Evolutionary conservation across 2,888 invertebrate species (phyloP), one percentile per base, ranked within the genome.

Genomic region (Philereme vetulata): DNA sequence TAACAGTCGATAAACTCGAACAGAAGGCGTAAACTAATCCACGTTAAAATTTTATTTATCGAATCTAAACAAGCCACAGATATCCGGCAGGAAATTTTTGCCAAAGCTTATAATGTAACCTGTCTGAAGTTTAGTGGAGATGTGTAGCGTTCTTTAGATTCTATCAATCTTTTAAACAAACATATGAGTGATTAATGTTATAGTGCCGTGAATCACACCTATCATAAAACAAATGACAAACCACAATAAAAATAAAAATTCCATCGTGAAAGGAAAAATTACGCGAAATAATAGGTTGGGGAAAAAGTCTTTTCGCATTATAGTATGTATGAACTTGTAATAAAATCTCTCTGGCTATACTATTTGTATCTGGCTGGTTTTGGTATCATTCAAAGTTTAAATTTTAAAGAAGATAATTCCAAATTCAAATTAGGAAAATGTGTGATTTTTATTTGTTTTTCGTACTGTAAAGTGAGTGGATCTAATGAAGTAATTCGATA

Each of bases 61-160:
- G 60, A 62, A 56, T 64, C 38, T 64, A 62, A 64, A 65, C 62
- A 66, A 65, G 65, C 63, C 59, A 63, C 66, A 70, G 67, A 65
- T 62, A 66, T 70, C 67, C 67, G 70, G 62, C 59, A 56, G 66
- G 65, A 67, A 65, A 64, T 65, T 67, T 69, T 70, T 59, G 65
- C 60, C 51, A 60, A 64, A 61, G 57, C 44, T 32, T 46, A 56
- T 21, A 21, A 21, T 32, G 35, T 58, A 46, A 10, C 51, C 60
- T 47, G 21, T 21, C 21, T 21, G 45, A 54, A 57, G 56, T 57
- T 54, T 44, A 49, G 40, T 62, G 51, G 51, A 57, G 64, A 62
- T 60, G 55, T 58, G 59, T 67, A 48, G 47, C 53, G 44, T 57
- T 58, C 64, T 51, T 58, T 58, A 54, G n/a, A n/a, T 56, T 60